Percentiles rank a stretch among this genome's conserved stretches.
These are phyloP conservation scores for Saguinus midas DNA, from an alignment of 2,113 vertebrate genomes.

Conservation along the genomic window DNA sequence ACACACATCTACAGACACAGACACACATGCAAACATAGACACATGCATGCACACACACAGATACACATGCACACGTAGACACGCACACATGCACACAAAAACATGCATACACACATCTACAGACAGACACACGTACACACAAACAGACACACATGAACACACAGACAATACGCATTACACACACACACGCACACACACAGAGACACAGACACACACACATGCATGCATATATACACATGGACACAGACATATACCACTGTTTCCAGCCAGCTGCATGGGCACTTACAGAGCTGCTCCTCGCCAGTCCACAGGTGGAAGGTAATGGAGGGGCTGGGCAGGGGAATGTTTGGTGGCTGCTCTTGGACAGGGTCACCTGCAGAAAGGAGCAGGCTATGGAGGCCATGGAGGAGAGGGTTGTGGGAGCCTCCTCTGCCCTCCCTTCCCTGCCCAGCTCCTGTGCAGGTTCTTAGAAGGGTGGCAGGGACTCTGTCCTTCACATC, in stretches of 20 bases:
- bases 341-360: conserved; percentile 66
- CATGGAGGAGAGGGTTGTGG: neutral
- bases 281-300: conserved; percentile 91
- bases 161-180: neutral
- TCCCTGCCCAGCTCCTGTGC: neutral
- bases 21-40: neutral
- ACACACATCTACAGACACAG: neutral
- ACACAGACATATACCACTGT: neutral
- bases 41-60: neutral
- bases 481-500: neutral
- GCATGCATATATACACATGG: neutral
- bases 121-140: rapidly evolving
- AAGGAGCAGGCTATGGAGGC: conserved; percentile 53
- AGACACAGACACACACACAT: neutral
- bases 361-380: conserved; percentile 54
- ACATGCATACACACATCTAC: neutral
- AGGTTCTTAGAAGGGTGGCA: no score
- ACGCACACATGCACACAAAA: neutral
- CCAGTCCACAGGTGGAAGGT: conserved; percentile 94
- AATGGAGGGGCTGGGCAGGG: conserved; percentile 92
- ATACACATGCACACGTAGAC: neutral
- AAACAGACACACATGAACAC: neutral
- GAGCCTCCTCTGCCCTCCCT: neutral
- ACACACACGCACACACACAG: neutral
- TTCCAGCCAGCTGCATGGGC: rapidly evolving